These are phyloP conservation scores for Drosophila setosimentum DNA, from an alignment of 2,888 invertebrate genomes.

Conservation along the genomic window DNA sequence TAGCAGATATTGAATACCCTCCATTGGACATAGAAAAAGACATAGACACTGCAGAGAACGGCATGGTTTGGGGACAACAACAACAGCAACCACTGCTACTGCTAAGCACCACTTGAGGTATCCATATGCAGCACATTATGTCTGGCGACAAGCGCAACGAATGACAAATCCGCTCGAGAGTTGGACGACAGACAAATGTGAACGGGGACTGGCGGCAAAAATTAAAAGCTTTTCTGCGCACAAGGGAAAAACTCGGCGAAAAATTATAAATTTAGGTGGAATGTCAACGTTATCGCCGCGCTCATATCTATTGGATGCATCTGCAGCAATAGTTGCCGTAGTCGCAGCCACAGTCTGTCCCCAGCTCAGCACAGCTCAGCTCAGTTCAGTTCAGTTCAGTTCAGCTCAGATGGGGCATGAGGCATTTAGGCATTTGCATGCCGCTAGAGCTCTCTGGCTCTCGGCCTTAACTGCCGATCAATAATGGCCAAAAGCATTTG, in stretches of 20 bases:
- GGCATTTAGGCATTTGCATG: slow-evolving; percentile 71
- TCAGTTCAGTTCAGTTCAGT: slow-evolving; percentile 4
- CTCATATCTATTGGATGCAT: slow-evolving; percentile 76
- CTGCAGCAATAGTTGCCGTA: slow-evolving; percentile 35
- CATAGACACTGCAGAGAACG: slow-evolving; percentile 28
- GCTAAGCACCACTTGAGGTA: slow-evolving; percentile 45
- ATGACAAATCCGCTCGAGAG: slow-evolving; percentile 68
- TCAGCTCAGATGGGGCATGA: slow-evolving; percentile 29
- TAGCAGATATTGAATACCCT: slow-evolving; percentile 64
- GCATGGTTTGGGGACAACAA: slow-evolving; percentile 17
- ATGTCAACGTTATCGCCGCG: slow-evolving; percentile 79
- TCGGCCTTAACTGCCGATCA: slow-evolving; percentile 63
- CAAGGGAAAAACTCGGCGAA: slow-evolving; percentile 70
- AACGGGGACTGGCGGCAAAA: slow-evolving; percentile 78
- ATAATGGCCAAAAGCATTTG: slow-evolving; percentile 69
- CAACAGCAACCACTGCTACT: slow-evolving; percentile 8
- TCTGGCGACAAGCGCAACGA: slow-evolving; percentile 37
- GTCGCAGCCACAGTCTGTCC: slow-evolving; percentile 30
- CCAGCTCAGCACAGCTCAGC: slow-evolving; percentile 7
- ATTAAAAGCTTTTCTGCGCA: slow-evolving; percentile 77
- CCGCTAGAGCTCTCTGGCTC: slow-evolving; percentile 27
- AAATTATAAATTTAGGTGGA: slow-evolving; percentile 82
- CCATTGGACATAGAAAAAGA: slow-evolving; percentile 33
- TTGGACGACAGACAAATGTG: slow-evolving; percentile 50
- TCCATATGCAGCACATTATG: slow-evolving; percentile 16